These are phyloP conservation scores for Pandion haliaetus DNA, from an alignment of 2,113 vertebrate species.

Conservation along the genomic window DNA sequence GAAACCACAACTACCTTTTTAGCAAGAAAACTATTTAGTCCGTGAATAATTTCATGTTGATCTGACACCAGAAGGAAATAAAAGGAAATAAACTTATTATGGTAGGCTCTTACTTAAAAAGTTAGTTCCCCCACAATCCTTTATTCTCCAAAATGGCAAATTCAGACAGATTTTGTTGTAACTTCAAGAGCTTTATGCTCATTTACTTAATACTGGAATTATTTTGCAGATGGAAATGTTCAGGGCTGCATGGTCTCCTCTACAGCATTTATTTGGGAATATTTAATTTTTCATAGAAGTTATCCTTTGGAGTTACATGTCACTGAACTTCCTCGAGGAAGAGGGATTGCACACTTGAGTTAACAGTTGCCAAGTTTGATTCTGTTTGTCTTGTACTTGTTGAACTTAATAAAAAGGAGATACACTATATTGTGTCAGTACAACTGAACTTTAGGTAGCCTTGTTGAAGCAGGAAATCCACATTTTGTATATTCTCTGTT, in stretches of 20 bases:
- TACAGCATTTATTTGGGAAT: not conserved
- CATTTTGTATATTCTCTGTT: slow-evolving; percentile 41
- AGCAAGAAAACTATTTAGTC: not conserved
- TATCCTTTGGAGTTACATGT: not conserved
- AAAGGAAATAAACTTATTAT: not conserved
- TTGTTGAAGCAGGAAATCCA: slow-evolving; percentile 60
- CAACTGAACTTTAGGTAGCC: slow-evolving; percentile 17
- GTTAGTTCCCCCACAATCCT: not conserved
- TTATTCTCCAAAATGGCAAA: not conserved
- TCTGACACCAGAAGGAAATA: not conserved
- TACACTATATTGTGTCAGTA: not conserved
- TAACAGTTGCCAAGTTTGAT: not conserved
- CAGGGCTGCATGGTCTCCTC: not conserved
- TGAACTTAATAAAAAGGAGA: not conserved
- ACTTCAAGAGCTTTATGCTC: not conserved
- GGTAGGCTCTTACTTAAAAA: not conserved
- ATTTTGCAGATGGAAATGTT: not conserved
- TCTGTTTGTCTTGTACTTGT: not conserved
- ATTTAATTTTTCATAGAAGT: not conserved
- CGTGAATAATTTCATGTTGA: not conserved
- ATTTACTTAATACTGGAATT: not conserved
- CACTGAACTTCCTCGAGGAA: not conserved
- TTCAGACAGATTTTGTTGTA: not conserved
- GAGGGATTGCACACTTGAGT: not conserved
- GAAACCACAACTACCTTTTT: not conserved